Base-by-base conservation (phyloP, 2,113 vertebrate genomes). In the Aptenodytes patagonicus region DNA sequence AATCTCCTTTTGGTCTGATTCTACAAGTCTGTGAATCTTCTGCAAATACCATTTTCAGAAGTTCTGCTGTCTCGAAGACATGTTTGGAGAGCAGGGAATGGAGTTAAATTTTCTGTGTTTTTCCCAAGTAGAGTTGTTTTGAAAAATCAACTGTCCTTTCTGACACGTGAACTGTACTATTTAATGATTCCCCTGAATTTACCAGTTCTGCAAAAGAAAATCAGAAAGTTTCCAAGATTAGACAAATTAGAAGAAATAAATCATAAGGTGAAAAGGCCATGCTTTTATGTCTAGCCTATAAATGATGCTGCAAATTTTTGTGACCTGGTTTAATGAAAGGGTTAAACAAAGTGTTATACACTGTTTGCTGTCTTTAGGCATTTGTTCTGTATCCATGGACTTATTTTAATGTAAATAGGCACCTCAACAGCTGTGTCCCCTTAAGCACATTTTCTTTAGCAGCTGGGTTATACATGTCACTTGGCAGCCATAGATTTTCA, bases 381-480 rank as follows among this genome's bases (percentile, higher is more conserved):
- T 98, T 98, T 98, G 94, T 94, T 98, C 93, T 97, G 69, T 97
- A 93, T 98, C 97, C 95, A 81, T 96, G 86, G 96, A 92, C 95
- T 98, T 97, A 97, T 93, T 98, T 97, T 98, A 98, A 98, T 98
- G 97, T 97, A 98, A 98, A 98, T 95, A 98, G 96, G 97, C 96
- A 98, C 96, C 97, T 97, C 94, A 70, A 96, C 99, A 99, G 98
- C 98, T 99, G 98, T 97, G 96, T 98, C 97, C 98, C 98, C 98
- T 98, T 98, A 98, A 98, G 98, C 97, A 89, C 93, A 96, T 98
- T 98, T 98, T 98, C 98, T 98, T 98, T 98, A 98, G 97, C 99
- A 99, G 98, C 98, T 99, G 99, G 97, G 97, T 98, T 98, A 97
- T 96, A 97, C 97, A 98, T 58, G 95, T 98, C 97, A 98, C 98